phyloP scores from a whole-genome alignment of 2,113 vertebrate genomes.

The Myodes glareolus region DNA sequence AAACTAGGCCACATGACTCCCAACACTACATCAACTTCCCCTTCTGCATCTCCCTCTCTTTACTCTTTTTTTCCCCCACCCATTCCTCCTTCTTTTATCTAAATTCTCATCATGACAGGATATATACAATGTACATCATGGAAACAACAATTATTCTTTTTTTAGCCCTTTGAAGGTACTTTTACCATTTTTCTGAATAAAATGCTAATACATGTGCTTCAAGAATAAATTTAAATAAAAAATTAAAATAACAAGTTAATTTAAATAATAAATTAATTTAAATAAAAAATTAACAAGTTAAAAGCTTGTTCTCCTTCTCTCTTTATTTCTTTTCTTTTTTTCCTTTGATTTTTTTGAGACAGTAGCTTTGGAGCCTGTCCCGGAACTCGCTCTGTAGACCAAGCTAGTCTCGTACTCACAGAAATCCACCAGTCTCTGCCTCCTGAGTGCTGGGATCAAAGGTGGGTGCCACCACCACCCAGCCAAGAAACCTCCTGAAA shows the following conservation, averaged over 20 bases:
- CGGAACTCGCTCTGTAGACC: too few relatives aligned
- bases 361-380: too few relatives aligned
- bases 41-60: background rate
- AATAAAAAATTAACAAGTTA: background rate
- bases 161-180: background rate
- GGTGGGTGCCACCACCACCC: too few relatives aligned
- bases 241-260: too few relatives aligned
- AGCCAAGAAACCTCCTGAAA: too few relatives aligned
- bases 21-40: background rate
- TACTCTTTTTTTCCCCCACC: rapidly evolving
- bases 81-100: background rate
- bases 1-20: background rate
- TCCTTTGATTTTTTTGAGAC: too few relatives aligned
- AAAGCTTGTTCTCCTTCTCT: background rate
- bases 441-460: too few relatives aligned
- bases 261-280: background rate
- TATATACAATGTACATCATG: background rate
- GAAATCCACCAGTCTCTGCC: too few relatives aligned
- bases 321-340: too few relatives aligned
- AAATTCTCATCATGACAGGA: background rate
- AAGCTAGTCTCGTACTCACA: too few relatives aligned
- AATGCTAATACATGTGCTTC: background rate
- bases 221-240: background rate
- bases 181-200: slow-evolving; percentile 16
- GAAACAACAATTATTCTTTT: background rate